Base-by-base conservation (phyloP, 2,797 vertebrate genomes). In the Tragopan temminckii region DNA sequence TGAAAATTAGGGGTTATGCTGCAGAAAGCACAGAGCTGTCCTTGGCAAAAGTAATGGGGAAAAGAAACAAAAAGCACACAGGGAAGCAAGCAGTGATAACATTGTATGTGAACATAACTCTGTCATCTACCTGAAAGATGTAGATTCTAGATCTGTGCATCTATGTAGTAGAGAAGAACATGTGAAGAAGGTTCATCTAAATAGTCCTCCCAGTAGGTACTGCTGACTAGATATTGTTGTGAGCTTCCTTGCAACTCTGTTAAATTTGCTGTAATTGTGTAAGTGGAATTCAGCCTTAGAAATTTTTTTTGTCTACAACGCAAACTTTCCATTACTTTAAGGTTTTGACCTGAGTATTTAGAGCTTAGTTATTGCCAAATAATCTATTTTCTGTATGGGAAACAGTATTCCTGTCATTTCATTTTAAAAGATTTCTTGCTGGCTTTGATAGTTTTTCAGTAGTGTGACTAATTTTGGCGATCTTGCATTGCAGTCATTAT, bases 31-130 rank as follows among this genome's bases (percentile, higher is more conserved):
- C 5, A 77, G 25, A 45, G 58, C 36, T 86, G 62, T 52, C 50
- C 35, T 42, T 70, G 42, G 9, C 75, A 75, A 42, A 52, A 52
- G 20, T 40, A n/a, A 12, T 15, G 19, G 25, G 16, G 11, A 5
- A 40, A 46, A 40, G 61, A 69, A 23, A 6, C 6, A 14, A 61
- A 70, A 52, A 48, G 38, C 3, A 4, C 21, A 8, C 2, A 61
- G 19, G 68, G 9, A 53, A 31, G 27, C 6, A 58, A 87, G 27
- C 46, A 20, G 16, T 52, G 11, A 27, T 55, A 40, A 11, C 5
- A 1, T 8, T 29, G 1, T 36, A 17, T 2, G 0, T 18, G n/a
- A 85, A 23, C 15, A 0, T 66, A 43, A 42, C 16, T 82, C 25
- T 72, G 31, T 29, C 67, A 29, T 77, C 24, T 33, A 29, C 36